Base-by-base conservation (phyloP, 2,797 vertebrate species). In the Limosa lapponica region DNA sequence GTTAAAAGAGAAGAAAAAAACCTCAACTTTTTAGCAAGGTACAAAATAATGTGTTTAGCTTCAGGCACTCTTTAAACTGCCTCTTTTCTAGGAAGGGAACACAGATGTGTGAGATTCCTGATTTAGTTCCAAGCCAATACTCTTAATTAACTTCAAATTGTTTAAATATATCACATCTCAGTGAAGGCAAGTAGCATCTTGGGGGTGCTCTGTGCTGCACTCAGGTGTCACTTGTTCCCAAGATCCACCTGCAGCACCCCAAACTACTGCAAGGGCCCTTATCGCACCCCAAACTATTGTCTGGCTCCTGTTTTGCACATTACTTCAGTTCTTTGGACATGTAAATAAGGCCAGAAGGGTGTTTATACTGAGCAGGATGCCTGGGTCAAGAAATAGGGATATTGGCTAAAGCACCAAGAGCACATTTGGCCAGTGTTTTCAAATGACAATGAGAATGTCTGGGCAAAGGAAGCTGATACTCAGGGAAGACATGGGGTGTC, bases 101-200 rank as follows among this genome's bases (percentile, higher is more conserved):
- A 97, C 97, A 98, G 98, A 98, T 98, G 97, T 95, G 93, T 94
- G 93, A 97, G 95, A 96, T 85, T 96, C 95, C 71, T 82, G 97
- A 97, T 97, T 98, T 98, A 97, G 96, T 98, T 98, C 98, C 97
- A 97, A 98, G 97, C 96, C 97, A 97, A 96, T 98, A 97, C 96
- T 98, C 97, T 98, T 98, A 98, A 98, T 98, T 98, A 98, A 98
- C 96, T 98, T 97, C 97, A 97, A 97, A 97, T 97, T 97, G 95
- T 97, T 98, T 97, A 97, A 98, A 97, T 90, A 95, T 96, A 95
- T 95, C 96, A 92, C 93, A 78, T 90, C 91, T 95, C 75, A 83
- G 83, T 41, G 82, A 51, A 94, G 39, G 44, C 55, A 71, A 94
- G 77, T 4, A 52, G 80, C 44, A 52, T 82, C 59, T 70, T 75